phyloP scores from a whole-genome alignment of 2,113 vertebrate species.

The Coryphaenoides rupestris region DNA sequence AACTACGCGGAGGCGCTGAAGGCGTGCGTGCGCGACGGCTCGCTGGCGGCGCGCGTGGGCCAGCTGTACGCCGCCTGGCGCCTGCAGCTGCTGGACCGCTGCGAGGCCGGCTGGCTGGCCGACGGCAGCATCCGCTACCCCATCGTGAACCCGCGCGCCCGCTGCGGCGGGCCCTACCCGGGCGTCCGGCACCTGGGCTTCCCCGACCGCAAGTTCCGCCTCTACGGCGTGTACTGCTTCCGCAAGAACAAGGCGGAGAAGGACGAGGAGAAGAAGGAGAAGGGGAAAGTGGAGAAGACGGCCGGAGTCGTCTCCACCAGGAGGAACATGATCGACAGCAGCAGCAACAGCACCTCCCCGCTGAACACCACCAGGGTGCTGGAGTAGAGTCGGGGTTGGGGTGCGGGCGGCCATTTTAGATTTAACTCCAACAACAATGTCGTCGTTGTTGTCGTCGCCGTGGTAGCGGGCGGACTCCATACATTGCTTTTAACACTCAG shows the following conservation, averaged over 20 bases:
- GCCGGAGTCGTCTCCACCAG: slow-evolving; percentile 12
- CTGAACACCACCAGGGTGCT: slow-evolving; percentile 37
- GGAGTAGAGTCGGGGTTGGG: slow-evolving; percentile 33
- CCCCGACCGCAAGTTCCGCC: slow-evolving; percentile 84
- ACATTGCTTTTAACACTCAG: slow-evolving; percentile 44
- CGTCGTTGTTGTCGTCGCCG: no score
- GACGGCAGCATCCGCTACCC: slow-evolving; percentile 93
- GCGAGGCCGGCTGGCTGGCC: slow-evolving; percentile 89
- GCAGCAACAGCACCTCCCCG: slow-evolving; percentile 27
- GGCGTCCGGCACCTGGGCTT: slow-evolving; percentile 90
- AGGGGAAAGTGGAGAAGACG: neutral
- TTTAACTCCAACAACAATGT: slow-evolving; percentile 35
- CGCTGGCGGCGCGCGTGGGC: slow-evolving; percentile 83
- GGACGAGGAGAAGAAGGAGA: no score
- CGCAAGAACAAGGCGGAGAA: slow-evolving; percentile 48
- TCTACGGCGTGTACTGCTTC: slow-evolving; percentile 92
- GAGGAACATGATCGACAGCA: slow-evolving; percentile 13
- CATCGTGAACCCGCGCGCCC: slow-evolving; percentile 87
- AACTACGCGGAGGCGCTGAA: slow-evolving; percentile 82
- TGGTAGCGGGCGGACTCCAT: slow-evolving; percentile 44
- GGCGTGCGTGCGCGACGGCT: slow-evolving; percentile 80
- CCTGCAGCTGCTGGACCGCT: slow-evolving; percentile 88
- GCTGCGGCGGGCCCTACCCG: slow-evolving; percentile 84
- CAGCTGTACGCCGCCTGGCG: slow-evolving; percentile 95
- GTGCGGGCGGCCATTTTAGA: slow-evolving; percentile 21